Conservation (phyloP, 2,888 invertebrate genomes). For the Cosmia trapezina region DNA sequence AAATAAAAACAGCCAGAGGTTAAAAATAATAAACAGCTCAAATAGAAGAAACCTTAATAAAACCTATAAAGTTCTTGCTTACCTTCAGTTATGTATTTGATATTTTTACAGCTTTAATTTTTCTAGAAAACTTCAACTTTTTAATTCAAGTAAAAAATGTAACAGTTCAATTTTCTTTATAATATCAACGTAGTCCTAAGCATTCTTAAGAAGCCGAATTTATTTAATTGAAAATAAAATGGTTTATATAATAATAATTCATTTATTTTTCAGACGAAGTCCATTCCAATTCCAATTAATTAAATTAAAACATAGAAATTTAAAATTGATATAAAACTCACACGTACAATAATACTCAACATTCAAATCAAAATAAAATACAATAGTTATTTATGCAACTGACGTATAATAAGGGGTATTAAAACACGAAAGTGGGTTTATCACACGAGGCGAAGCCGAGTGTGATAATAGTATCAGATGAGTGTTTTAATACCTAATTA, state of each 20-base stretch:
- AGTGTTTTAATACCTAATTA: no score
- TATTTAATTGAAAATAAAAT: background rate
- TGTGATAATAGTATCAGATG: no score
- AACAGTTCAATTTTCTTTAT: constrained; percentile 6
- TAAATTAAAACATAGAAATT: no score
- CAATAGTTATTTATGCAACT: no score
- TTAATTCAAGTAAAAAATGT: background rate
- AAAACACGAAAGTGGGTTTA: no score
- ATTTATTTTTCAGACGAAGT: no score
- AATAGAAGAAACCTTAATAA: constrained; percentile 13
- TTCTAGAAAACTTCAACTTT: constrained; percentile 25
- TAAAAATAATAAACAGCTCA: constrained; percentile 17
- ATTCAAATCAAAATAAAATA: no score
- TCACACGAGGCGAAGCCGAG: no score
- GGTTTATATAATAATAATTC: background rate
- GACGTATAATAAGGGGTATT: no score
- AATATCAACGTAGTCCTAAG: constrained; percentile 1
- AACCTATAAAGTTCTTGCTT: constrained; percentile 23
- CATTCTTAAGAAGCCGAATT: background rate
- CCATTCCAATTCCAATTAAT: no score
- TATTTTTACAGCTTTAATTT: constrained; percentile 3
- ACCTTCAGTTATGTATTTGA: constrained; percentile 13
- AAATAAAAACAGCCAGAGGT: constrained; percentile 12
- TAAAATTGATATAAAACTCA: no score
- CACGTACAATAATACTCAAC: no score